Evolutionary conservation across 2,113 vertebrate species (phyloP), one percentile per base, ranked within the genome.

Genomic region (Sebastes schlegelii): DNA sequence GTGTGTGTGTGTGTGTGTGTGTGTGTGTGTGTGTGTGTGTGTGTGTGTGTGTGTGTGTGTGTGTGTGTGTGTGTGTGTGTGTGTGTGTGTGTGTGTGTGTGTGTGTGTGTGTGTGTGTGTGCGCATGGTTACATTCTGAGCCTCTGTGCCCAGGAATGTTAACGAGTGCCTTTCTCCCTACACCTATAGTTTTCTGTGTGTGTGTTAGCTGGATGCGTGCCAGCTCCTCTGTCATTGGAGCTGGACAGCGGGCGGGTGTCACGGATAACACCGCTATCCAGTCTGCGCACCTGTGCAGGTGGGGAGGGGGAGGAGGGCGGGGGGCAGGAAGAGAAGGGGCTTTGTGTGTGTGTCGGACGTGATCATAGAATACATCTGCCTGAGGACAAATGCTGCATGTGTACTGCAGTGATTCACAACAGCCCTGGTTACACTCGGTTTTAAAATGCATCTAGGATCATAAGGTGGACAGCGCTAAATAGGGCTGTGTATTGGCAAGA

Each of bases 231-330:
- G 73, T 87, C 52, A 82, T 79, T 72, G 61, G 80, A 90, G 76
- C 71, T 55, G 79, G 72, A 79, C 69, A 40, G 60, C 45, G 64
- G 84, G 46, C 14, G 46, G 73, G 88, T 85, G 83, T 82, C 68
- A 52, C 2, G 26, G 81, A 66, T 85, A 75, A 77, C 17, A 17
- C 73, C 51, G 40, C 84, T 86, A 87, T 92, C 83, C 79, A 57
- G 60, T 8, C 73, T 74, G 68, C 84, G 81, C 91, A 92, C 93
- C 92, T 95, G 90, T 90, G 72, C 84, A 74, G 69, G 81, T 79
- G 71, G 64, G 62, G 77, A 85, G 61, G 71, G 57, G 64, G 61
- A 13, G 52, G 34, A n/a, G 66, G 11, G 34, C 26, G 2, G 72
- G 60, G 77, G 86, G 65, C 74, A 61, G 65, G 76, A 77, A 58